A percentile compares a stretch with the other conserved stretches of the same genome.
Conservation (phyloP, 1,140 invertebrate genomes). For the Apis dorsata region DNA sequence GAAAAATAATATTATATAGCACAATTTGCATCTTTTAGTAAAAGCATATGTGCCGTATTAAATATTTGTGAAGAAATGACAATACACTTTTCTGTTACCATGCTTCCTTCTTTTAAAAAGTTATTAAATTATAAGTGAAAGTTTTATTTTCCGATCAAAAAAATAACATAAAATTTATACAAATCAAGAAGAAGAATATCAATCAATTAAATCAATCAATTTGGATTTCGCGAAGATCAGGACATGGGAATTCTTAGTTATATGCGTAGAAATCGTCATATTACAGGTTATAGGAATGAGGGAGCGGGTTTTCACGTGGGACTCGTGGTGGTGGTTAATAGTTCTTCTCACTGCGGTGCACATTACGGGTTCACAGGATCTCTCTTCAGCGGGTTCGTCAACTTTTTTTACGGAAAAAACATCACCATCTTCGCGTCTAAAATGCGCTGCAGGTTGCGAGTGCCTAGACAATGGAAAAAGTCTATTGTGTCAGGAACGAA, state of each 20-base stretch:
- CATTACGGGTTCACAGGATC: slow-evolving; percentile 45
- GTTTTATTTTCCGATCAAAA: neutral
- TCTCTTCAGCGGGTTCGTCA: slow-evolving; percentile 3
- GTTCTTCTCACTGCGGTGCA: slow-evolving; percentile 69
- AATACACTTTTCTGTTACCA: neutral
- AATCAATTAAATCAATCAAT: neutral
- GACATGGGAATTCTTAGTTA: slow-evolving; percentile 69
- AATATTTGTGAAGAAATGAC: neutral
- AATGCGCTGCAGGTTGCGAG: slow-evolving; percentile 68
- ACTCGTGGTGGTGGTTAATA: slow-evolving; percentile 68
- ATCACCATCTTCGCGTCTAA: slow-evolving; percentile 24
- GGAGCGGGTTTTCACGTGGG: slow-evolving; percentile 76
- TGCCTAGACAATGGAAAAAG: slow-evolving; percentile 54
- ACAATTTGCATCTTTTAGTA: neutral
- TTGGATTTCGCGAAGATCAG: slow-evolving; percentile 48
- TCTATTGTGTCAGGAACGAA: slow-evolving; percentile 65
- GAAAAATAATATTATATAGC: neutral
- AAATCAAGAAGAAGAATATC: slow-evolving; percentile 14
- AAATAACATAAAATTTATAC: neutral
- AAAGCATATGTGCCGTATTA: no score
- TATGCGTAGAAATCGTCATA: slow-evolving; percentile 58
- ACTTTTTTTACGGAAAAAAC: slow-evolving; percentile 12
- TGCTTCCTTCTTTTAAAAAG: neutral
- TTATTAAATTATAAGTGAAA: slow-evolving; percentile 1
- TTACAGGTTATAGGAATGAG: slow-evolving; percentile 75